Conservation (phyloP, 2,888 invertebrate genomes). For the Drosophila peninsularis region DNA sequence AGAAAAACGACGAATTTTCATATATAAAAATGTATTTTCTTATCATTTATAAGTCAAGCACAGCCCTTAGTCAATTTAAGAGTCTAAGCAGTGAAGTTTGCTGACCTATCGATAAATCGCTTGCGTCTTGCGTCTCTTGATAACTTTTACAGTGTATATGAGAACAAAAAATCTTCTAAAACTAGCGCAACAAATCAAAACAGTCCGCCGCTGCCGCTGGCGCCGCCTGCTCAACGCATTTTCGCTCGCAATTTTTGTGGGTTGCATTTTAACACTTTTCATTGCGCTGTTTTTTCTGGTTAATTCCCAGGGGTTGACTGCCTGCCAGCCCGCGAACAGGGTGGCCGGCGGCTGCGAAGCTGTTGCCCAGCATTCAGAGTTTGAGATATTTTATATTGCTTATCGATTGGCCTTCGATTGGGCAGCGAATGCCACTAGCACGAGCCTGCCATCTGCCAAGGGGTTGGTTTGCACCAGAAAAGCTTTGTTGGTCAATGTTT, state of each 20-base stretch:
- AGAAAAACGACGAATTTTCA: not conserved
- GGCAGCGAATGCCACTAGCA: slow-evolving; percentile 42
- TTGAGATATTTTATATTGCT: slow-evolving; percentile 50
- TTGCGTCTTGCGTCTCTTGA: too few species aligned
- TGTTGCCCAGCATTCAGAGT: slow-evolving; percentile 13
- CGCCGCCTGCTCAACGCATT: slow-evolving; percentile 5
- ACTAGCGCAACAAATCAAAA: slow-evolving; percentile 50
- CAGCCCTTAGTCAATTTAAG: too few species aligned
- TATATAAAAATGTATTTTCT: too few species aligned
- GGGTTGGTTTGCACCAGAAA: slow-evolving; percentile 37
- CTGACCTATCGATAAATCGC: too few species aligned
- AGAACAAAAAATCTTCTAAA: not conserved
- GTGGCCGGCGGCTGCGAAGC: not conserved
- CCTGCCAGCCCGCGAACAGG: not conserved
- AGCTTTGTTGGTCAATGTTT: slow-evolving; percentile 1
- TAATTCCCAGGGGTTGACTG: slow-evolving; percentile 62
- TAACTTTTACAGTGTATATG: slow-evolving; percentile 1
- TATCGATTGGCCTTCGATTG: slow-evolving; percentile 77
- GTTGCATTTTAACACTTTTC: slow-evolving; percentile 71
- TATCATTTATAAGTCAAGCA: too few species aligned
- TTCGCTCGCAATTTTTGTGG: slow-evolving; percentile 29
- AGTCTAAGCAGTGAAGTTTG: too few species aligned
- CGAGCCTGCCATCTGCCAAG: slow-evolving; percentile 33
- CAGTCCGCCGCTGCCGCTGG: slow-evolving; percentile 9
- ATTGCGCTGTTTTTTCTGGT: slow-evolving; percentile 1